Conservation (phyloP, 2,113 vertebrate species). For the Podarcis muralis region DNA sequence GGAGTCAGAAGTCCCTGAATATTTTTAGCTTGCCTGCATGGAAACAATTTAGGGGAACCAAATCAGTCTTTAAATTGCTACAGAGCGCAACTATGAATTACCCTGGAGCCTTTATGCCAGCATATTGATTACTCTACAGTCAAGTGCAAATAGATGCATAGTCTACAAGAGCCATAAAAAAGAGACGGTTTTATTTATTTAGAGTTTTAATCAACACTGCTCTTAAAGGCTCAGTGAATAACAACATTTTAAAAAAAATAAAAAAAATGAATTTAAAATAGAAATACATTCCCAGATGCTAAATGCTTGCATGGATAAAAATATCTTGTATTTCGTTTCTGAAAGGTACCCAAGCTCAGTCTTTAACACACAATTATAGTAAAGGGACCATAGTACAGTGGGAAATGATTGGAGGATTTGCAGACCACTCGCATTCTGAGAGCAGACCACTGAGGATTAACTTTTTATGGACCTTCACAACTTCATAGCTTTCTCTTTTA, state of each 20-base stretch:
- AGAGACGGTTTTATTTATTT: slow-evolving; percentile 12
- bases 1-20: slow-evolving; percentile 17
- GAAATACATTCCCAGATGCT: background rate
- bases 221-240: slow-evolving; percentile 5
- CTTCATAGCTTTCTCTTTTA: too few species aligned
- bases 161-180: slow-evolving; percentile 55
- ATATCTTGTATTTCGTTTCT: background rate
- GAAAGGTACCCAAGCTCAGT: background rate
- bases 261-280: background rate
- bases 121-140: slow-evolving; percentile 61
- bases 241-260: background rate
- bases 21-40: slow-evolving; percentile 43
- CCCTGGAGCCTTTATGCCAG: slow-evolving; percentile 55
- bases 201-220: slow-evolving; percentile 22
- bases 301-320: background rate
- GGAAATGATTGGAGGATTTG: too few species aligned
- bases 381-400: too few species aligned
- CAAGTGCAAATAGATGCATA: slow-evolving; percentile 64
- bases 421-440: too few species aligned
- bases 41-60: slow-evolving; percentile 49
- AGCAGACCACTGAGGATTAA: too few species aligned
- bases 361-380: background rate
- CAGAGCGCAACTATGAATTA: slow-evolving; percentile 64
- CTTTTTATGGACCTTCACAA: too few species aligned
- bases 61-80: slow-evolving; percentile 55